Percentiles rank a stretch among this genome's conserved stretches.
Conservation (phyloP, 2,113 vertebrate species). For the Mystacornis crossleyi region DNA sequence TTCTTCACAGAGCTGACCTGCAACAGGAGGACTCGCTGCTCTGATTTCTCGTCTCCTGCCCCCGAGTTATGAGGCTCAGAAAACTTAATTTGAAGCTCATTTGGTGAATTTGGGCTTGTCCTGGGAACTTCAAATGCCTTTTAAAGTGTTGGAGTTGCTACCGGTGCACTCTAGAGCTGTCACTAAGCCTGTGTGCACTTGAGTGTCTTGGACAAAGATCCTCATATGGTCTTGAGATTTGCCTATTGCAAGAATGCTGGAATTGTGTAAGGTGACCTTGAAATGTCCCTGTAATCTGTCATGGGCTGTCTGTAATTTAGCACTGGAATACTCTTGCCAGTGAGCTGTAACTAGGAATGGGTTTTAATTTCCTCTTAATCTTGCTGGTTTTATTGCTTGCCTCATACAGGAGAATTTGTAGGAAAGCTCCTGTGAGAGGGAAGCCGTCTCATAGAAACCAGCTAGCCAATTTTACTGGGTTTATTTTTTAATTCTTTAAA, state of each 20-base stretch:
- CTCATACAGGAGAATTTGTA: background rate
- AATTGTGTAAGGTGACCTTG: background rate
- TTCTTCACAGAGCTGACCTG: background rate
- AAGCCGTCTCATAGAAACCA: background rate
- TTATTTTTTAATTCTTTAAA: background rate
- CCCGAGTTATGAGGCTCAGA: background rate
- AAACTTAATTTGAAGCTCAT: background rate
- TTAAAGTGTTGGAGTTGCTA: background rate
- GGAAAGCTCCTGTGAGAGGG: background rate
- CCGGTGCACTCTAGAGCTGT: background rate
- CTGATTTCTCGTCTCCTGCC: background rate
- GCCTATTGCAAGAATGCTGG: background rate
- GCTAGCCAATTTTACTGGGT: background rate
- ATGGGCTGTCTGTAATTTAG: background rate
- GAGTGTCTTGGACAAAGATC: background rate
- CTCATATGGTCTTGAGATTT: background rate
- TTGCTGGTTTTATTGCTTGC: background rate
- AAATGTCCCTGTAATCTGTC: background rate
- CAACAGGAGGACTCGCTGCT: background rate
- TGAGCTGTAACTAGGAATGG: background rate
- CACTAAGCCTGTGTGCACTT: background rate
- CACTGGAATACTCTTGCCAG: background rate
- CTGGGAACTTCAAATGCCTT: background rate
- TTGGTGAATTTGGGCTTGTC: background rate
- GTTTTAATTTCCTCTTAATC: constrained; percentile 6